phyloP scores from a whole-genome alignment of 2,888 invertebrate species.

The Stictocephala bisonia region DNA sequence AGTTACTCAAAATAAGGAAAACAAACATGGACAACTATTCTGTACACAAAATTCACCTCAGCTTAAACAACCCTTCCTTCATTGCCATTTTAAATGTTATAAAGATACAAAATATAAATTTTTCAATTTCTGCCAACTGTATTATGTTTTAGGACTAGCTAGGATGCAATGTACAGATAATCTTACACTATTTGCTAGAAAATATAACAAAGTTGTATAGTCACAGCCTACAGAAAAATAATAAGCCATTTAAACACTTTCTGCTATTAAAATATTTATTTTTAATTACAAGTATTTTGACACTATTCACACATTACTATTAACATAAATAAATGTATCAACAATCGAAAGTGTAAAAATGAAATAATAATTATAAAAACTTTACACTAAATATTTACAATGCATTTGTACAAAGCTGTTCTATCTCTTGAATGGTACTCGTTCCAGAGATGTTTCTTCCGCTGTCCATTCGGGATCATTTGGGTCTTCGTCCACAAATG shows the following conservation, averaged over 20 bases:
- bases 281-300: constrained; percentile 44
- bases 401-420: constrained; percentile 27
- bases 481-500: constrained; percentile 76
- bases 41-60: too few species aligned
- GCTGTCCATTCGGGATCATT: constrained; percentile 88
- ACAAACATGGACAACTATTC: too few species aligned
- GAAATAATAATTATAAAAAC: constrained; percentile 22
- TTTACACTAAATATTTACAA: constrained; percentile 40
- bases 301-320: constrained; percentile 35
- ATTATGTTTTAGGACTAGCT: constrained; percentile 26
- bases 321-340: constrained; percentile 32
- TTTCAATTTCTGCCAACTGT: too few species aligned
- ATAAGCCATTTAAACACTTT: constrained; percentile 45
- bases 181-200: constrained; percentile 37
- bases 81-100: too few species aligned
- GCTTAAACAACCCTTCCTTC: too few species aligned
- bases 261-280: constrained; percentile 45
- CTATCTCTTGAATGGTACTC: constrained; percentile 47
- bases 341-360: constrained; percentile 42
- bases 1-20: too few species aligned
- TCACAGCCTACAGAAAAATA: constrained; percentile 48
- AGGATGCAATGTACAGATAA: constrained; percentile 40
- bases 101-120: too few species aligned
- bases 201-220: constrained; percentile 40
- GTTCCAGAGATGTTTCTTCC: constrained; percentile 41